A percentile compares a stretch with the other conserved stretches of the same genome.
These are phyloP conservation scores for Scaptomyza hsui DNA, from an alignment of 1,140 invertebrate species.

Conservation along the genomic window DNA sequence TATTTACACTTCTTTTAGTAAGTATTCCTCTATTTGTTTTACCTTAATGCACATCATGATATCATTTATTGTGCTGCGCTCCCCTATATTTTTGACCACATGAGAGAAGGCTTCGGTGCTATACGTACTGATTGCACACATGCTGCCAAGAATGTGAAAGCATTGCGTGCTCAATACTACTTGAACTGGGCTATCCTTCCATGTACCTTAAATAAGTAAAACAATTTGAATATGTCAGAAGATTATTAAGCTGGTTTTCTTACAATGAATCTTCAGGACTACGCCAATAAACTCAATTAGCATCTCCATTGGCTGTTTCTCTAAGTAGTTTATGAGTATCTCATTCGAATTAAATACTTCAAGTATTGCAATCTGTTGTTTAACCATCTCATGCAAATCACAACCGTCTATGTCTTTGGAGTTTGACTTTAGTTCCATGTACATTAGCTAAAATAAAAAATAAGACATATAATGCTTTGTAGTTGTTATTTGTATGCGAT, in stretches of 20 bases:
- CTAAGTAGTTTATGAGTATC: conserved; percentile 55
- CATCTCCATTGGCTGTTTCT: conserved; percentile 71
- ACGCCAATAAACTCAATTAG: conserved; percentile 60
- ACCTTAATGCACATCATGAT: conserved; percentile 53
- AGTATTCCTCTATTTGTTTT: too few relatives aligned
- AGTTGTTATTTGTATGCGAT: background rate
- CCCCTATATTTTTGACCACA: conserved; percentile 27
- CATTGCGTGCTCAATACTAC: conserved; percentile 27
- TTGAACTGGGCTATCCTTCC: conserved; percentile 29
- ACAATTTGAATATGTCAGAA: background rate
- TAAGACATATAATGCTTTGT: too few relatives aligned
- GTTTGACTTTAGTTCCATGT: conserved; percentile 20
- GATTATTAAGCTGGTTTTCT: background rate
- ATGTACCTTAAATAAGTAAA: conserved; percentile 21
- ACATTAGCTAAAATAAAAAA: conserved; percentile 50
- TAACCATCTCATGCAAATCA: conserved; percentile 58
- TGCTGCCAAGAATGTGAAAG: conserved; percentile 54
- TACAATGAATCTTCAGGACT: conserved; percentile 56
- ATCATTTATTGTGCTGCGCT: conserved; percentile 28
- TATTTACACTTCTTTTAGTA: too few relatives aligned
- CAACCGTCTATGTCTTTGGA: conserved; percentile 20
- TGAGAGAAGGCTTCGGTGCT: conserved; percentile 53
- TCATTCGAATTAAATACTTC: conserved; percentile 56
- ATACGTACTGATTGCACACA: conserved; percentile 62
- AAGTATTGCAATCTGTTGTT: conserved; percentile 47